Base-by-base conservation (phyloP, 2,888 invertebrate genomes). In the Caenorhabditis uteleia region DNA sequence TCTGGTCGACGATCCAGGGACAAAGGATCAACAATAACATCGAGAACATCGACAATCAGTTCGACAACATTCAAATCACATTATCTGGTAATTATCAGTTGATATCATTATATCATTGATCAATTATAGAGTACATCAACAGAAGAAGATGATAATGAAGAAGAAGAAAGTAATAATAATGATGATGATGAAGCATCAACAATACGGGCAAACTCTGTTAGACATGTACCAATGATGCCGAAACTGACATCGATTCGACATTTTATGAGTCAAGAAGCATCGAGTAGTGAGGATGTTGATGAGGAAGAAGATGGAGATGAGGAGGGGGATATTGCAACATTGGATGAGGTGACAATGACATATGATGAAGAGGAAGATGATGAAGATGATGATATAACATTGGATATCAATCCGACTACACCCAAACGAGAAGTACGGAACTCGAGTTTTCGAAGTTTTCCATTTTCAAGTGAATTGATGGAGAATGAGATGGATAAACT, bases 101-200 rank as follows among this genome's bases (percentile, higher is more conserved):
- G 18, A 36, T 25, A 25, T 10, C 21, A 38, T 16, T 5, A 18
- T 23, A 29, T 20, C 16, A 40, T 12, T 20, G 21, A 5, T 40
- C 26, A 18, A 21, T 7, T 53, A 48, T 8, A n/a, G 8, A 48
- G 54, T 53, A 60, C 29, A 14, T 36, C 54, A 12, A 25, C 51
- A 12, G 50, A 27, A 1, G 59, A 53, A 20, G 51, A 36, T 4
- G 50, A 51, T 23, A 46, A 47, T 21, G 51, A 50, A 18, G 42
- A 27, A n/a, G 57, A 43, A 8, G 33, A n/a, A 7, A 44, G 21
- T 16, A 46, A 49, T 6, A 60, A 66, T 16, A 60, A 3, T 16
- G 59, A 58, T n/a, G 60, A 60, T n/a, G 66, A 66, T 16, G 56
- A 55, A 14, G 50, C 56, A 21, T 60, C 46, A 33, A 60, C 55